phyloP scores from a whole-genome alignment of 1,140 invertebrate genomes.

The Bombus cullumanus region DNA sequence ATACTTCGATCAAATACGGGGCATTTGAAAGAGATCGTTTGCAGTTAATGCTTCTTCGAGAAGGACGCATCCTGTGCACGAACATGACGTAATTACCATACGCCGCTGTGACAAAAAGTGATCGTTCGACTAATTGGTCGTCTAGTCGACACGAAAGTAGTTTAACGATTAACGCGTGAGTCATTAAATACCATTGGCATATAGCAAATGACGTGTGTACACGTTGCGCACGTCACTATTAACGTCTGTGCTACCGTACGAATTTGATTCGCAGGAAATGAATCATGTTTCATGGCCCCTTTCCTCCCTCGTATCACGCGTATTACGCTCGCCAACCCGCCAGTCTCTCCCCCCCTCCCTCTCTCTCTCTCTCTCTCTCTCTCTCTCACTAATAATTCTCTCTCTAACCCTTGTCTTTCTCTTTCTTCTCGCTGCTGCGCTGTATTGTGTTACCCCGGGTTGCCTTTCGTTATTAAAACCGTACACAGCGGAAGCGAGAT shows the following conservation, averaged over 20 bases:
- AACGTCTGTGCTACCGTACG: neutral
- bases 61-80: neutral
- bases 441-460: neutral
- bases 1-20: too few relatives aligned
- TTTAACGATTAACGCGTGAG: slow-evolving; percentile 14
- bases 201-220: neutral
- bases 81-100: neutral
- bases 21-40: too few relatives aligned
- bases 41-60: too few relatives aligned
- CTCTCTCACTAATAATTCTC: neutral
- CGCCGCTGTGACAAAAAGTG: neutral
- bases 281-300: slow-evolving; percentile 24
- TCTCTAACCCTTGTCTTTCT: neutral
- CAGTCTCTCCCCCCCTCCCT: neutral
- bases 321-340: neutral
- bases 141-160: neutral
- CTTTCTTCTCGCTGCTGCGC: neutral
- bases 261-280: slow-evolving; percentile 46
- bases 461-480: slow-evolving; percentile 3
- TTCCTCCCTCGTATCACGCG: neutral
- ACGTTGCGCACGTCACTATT: neutral
- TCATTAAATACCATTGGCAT: slow-evolving; percentile 11
- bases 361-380: neutral
- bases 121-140: neutral
- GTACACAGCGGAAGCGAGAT: neutral